Conservation (phyloP, 1,140 invertebrate species). For the Drosophila lini region DNA sequence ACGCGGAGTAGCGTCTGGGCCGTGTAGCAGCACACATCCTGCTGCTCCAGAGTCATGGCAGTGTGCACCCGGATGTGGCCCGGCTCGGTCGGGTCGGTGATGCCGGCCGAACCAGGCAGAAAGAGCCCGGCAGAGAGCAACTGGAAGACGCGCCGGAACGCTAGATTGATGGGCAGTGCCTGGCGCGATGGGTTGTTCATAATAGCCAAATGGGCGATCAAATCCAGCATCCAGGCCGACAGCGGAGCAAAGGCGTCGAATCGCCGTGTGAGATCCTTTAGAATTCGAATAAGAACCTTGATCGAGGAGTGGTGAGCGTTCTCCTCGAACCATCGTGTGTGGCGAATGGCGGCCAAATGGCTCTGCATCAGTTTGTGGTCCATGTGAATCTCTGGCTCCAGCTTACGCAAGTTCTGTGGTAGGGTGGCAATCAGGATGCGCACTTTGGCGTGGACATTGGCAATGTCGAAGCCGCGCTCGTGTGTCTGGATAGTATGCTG, state of each 20-base stretch:
- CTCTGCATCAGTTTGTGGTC: slow-evolving; percentile 94
- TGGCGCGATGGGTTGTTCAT: slow-evolving; percentile 98
- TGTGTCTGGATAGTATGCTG: slow-evolving; percentile 88
- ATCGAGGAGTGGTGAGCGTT: slow-evolving; percentile 99
- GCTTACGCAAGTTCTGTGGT: slow-evolving; percentile 95
- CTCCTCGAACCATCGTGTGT: slow-evolving; percentile 99
- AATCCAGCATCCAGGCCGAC: slow-evolving; percentile 98
- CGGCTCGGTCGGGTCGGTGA: slow-evolving; percentile 96
- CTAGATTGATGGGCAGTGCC: slow-evolving; percentile 95
- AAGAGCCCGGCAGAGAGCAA: slow-evolving; percentile 97
- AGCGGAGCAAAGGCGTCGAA: slow-evolving; percentile 96
- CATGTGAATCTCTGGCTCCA: slow-evolving; percentile 96
- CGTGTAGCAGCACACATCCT: slow-evolving; percentile 96
- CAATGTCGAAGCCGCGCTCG: slow-evolving; percentile 93
- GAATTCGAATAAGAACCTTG: slow-evolving; percentile 94
- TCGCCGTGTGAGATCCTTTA: slow-evolving; percentile 94
- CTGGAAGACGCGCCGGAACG: slow-evolving; percentile 94
- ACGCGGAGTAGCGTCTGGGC: slow-evolving; percentile 94
- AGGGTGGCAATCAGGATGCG: slow-evolving; percentile 96
- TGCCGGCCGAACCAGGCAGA: slow-evolving; percentile 96
- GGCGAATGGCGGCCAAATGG: slow-evolving; percentile 96
- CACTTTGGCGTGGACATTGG: slow-evolving; percentile 92
- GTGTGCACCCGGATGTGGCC: slow-evolving; percentile 95
- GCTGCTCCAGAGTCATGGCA: slow-evolving; percentile 96
- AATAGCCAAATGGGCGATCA: slow-evolving; percentile 97